Evolutionary conservation across 2,888 invertebrate species (phyloP).

Genomic region (Leptura quadrifasciata): DNA sequence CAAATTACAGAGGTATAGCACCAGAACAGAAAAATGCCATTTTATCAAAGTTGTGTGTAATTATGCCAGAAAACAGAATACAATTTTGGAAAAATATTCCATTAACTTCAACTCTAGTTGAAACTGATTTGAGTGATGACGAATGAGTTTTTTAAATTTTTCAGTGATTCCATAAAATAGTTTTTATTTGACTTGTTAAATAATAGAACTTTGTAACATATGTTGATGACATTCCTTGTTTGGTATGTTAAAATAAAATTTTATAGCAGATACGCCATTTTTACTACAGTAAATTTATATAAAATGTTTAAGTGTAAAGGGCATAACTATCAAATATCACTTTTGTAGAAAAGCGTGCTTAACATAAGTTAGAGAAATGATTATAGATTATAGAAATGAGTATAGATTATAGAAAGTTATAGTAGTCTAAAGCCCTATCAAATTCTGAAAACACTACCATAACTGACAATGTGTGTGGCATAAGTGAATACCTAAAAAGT

Average conservation of each 20-base stretch:
- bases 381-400: no score
- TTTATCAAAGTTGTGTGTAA: no score
- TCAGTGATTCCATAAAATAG: slow-evolving; percentile 8
- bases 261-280: slow-evolving; percentile 21
- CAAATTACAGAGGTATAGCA: slow-evolving; percentile 13
- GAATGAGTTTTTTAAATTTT: slow-evolving; percentile 3
- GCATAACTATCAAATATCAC: slow-evolving; percentile 20
- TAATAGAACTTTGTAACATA: slow-evolving; percentile 1
- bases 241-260: slow-evolving; percentile 14
- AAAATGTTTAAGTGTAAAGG: slow-evolving; percentile 19
- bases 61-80: no score
- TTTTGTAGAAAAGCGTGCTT: slow-evolving; percentile 18
- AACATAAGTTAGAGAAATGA: slow-evolving; percentile 20
- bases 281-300: slow-evolving; percentile 9
- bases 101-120: no score
- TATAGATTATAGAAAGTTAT: no score
- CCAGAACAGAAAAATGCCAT: slow-evolving; percentile 5
- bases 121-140: neutral
- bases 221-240: slow-evolving; percentile 6
- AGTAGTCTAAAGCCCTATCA: neutral
- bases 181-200: slow-evolving; percentile 5
- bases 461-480: slow-evolving; percentile 12
- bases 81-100: no score
- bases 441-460: slow-evolving; percentile 15
- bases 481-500: slow-evolving; percentile 9